phyloP scores from a whole-genome alignment of 2,888 invertebrate species.

The Ichneumoninae sp. region DNA sequence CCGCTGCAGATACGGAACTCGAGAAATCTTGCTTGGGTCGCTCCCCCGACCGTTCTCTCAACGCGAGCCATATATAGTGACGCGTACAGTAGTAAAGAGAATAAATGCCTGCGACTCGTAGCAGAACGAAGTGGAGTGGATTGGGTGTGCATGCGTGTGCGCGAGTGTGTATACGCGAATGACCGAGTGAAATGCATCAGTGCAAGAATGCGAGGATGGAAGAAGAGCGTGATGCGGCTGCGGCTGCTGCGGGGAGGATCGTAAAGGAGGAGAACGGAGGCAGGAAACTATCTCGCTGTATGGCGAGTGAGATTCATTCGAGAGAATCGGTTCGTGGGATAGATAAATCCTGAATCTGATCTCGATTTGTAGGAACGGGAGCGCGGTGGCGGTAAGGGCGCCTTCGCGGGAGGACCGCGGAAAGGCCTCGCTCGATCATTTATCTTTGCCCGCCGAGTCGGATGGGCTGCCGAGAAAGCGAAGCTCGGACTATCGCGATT shows the following conservation, averaged over 20 bases:
- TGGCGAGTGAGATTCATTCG: slow-evolving; percentile 39
- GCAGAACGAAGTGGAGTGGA: slow-evolving; percentile 24
- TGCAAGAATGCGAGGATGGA: slow-evolving; percentile 2
- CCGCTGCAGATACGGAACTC: slow-evolving; percentile 1
- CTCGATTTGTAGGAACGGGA: slow-evolving; percentile 47
- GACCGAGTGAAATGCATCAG: slow-evolving; percentile 41
- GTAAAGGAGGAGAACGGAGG: slow-evolving; percentile 25
- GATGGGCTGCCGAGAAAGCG: slow-evolving; percentile 27
- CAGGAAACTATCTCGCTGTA: slow-evolving; percentile 41
- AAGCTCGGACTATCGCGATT: slow-evolving; percentile 39
- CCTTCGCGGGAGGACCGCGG: slow-evolving; percentile 44
- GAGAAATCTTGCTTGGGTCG: slow-evolving; percentile 20
- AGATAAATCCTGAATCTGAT: slow-evolving; percentile 65
- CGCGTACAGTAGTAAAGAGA: slow-evolving; percentile 41
- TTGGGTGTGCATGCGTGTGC: slow-evolving; percentile 13
- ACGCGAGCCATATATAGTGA: slow-evolving; percentile 35
- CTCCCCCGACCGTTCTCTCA: slow-evolving; percentile 27
- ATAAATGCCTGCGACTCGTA: slow-evolving; percentile 37
- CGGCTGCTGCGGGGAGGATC: background rate
- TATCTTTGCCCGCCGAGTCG: slow-evolving; percentile 59
- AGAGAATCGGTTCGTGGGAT: slow-evolving; percentile 50
- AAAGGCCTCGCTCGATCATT: slow-evolving; percentile 65
- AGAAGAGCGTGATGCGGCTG: slow-evolving; percentile 8
- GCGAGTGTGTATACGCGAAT: slow-evolving; percentile 4
- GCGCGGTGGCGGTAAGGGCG: slow-evolving; percentile 10